Conservation (phyloP, 2,888 invertebrate species). For the Furcula furcula region DNA sequence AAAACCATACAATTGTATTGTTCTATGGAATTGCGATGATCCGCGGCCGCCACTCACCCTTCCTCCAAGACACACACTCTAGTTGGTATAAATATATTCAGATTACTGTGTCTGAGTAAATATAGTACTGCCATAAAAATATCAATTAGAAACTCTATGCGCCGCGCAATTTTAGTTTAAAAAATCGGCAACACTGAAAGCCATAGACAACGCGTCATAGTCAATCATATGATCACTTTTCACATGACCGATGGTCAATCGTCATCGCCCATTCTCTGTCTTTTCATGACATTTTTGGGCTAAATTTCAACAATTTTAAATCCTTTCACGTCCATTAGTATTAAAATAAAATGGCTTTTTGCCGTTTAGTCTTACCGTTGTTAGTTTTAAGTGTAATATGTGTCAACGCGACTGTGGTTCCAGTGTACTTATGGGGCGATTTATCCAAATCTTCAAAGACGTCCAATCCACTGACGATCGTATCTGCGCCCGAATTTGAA, state of each 20-base stretch:
- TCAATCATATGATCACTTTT: constrained; percentile 77
- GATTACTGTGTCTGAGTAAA: no score
- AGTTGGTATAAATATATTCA: no score
- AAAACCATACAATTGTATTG: no score
- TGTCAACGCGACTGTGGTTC: constrained; percentile 68
- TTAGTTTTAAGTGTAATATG: constrained; percentile 64
- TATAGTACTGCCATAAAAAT: no score
- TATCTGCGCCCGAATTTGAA: constrained; percentile 55
- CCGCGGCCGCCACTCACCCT: no score
- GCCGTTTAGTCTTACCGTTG: constrained; percentile 65
- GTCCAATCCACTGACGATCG: constrained; percentile 54
- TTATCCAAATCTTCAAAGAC: constrained; percentile 39
- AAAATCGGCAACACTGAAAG: constrained; percentile 28
- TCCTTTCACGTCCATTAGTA: constrained; percentile 60
- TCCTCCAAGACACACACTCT: no score
- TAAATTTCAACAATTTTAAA: constrained; percentile 53
- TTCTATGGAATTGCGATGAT: no score
- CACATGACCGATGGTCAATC: constrained; percentile 75
- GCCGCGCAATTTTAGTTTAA: neutral
- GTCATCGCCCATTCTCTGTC: constrained; percentile 61
- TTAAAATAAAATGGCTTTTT: constrained; percentile 67
- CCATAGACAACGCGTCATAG: constrained; percentile 63
- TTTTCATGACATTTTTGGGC: constrained; percentile 62
- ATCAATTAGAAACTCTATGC: no score
- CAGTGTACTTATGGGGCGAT: constrained; percentile 83